Evolutionary conservation across 2,797 vertebrate species (phyloP), one percentile per base, ranked within the genome.

Genomic region (Petrocephalus sullivani): DNA sequence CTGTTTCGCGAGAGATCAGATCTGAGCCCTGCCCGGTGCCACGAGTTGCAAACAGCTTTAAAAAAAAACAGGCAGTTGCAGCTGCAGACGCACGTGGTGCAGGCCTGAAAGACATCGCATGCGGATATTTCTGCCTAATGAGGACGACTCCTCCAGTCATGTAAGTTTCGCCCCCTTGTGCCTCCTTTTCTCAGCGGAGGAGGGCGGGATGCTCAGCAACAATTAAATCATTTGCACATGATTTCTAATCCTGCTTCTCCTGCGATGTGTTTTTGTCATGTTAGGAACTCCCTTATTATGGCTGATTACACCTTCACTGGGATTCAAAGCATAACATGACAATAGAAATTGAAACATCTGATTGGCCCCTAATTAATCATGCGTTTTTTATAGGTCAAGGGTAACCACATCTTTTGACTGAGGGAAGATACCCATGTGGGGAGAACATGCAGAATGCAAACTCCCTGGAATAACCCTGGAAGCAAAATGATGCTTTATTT

Each of bases 21-120:
- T 94, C 93, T 93, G 91, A 94, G 94, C 87, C 89, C 92, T 88
- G 92, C 90, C 93, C 96, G 94, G 95, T 93, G 94, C 95, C 95
- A 95, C 94, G 95, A 94, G 93, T 87, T 93, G 91, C 92, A 94
- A 94, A 94, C 89, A 92, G 93, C 92, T 94, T 93, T 90, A 89
- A 89, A 49, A 58, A 86, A 71, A 4, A 57, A 88, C 57, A 23
- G n/a, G 60, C 67, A 16, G 28, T 28, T 16, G 67, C 33, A 37
- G 82, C 82, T 23, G 10, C 21, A 84, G 21, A 53, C 49, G 23
- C 87, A 88, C 88, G 85, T 14, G 71, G 75, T 58, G 64, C 88
- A 75, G 89, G 86, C 90, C 67, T 87, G 89, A 60, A 86, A 90
- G 89, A 90, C 89, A 90, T 91, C 87, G 89, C 71, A 87, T 64